These are phyloP conservation scores for rat (Rattus norvegicus) DNA, from an alignment of 2,113 vertebrate species.

Conservation along the genomic window GRCr8 NC_086021.1:127762001-127762500, in stretches of 20 bases:
- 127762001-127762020: conserved; percentile 80
- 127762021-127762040: conserved; percentile 86
- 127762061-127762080: conserved; percentile 88
- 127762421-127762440: conserved; percentile 80
- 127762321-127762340: conserved; percentile 80
- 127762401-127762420: conserved; percentile 85
- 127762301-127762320: conserved; percentile 80
- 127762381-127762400: conserved; percentile 86
- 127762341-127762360: conserved; percentile 84
- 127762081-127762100: conserved; percentile 90
- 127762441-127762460: conserved; percentile 79
- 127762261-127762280: conserved; percentile 77
- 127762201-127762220: conserved; percentile 66
- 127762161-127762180: conserved; percentile 71
- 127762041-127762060: conserved; percentile 88
- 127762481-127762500: conserved; percentile 82
- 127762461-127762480: conserved; percentile 81
- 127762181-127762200: conserved; percentile 45
- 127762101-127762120: conserved; percentile 83
- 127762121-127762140: conserved; percentile 46
- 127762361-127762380: conserved; percentile 88
- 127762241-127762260: conserved; percentile 74
- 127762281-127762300: conserved; percentile 83
- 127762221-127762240: conserved; percentile 76
- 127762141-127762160: conserved; percentile 73